Conservation (phyloP, 2,888 invertebrate genomes). For the Catocala sponsa region DNA sequence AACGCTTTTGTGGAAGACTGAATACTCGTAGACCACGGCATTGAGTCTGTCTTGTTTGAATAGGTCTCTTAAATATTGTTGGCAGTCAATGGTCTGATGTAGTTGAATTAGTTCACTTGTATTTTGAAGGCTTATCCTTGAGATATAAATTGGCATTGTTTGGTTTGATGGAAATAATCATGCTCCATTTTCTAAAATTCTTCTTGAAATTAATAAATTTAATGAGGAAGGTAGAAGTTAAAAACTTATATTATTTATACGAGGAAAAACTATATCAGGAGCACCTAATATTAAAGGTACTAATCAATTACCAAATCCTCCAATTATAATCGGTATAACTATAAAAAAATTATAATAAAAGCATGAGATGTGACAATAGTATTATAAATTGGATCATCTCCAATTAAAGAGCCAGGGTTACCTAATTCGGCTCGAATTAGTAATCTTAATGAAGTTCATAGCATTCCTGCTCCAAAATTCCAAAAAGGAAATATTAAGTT, state of each 20-base stretch:
- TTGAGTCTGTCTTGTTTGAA: constrained; percentile 15
- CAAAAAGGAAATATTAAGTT: constrained; percentile 91
- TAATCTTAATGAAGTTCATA: constrained; percentile 91
- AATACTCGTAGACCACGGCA: constrained; percentile 22
- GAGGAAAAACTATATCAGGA: constrained; percentile 94
- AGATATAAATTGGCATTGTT: too few relatives aligned
- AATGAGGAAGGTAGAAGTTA: constrained; percentile 92
- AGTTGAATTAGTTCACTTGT: neutral
- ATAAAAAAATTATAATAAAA: constrained; percentile 95
- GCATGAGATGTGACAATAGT: constrained; percentile 93
- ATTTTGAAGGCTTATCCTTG: neutral
- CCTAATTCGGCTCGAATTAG: constrained; percentile 92
- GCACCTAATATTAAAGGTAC: constrained; percentile 92
- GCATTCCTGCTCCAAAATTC: constrained; percentile 91
- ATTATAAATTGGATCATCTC: constrained; percentile 93
- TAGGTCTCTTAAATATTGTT: constrained; percentile 16
- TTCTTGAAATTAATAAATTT: constrained; percentile 89
- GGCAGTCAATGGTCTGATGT: neutral
- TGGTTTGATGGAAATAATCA: constrained; percentile 67
- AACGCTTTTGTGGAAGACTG: constrained; percentile 38
- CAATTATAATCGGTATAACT: constrained; percentile 92
- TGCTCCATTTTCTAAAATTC: constrained; percentile 90
- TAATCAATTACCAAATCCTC: constrained; percentile 95
- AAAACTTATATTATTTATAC: constrained; percentile 95
- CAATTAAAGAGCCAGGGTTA: constrained; percentile 90